Conservation (phyloP, 2,888 invertebrate genomes). For the Luperina nickerlii region DNA sequence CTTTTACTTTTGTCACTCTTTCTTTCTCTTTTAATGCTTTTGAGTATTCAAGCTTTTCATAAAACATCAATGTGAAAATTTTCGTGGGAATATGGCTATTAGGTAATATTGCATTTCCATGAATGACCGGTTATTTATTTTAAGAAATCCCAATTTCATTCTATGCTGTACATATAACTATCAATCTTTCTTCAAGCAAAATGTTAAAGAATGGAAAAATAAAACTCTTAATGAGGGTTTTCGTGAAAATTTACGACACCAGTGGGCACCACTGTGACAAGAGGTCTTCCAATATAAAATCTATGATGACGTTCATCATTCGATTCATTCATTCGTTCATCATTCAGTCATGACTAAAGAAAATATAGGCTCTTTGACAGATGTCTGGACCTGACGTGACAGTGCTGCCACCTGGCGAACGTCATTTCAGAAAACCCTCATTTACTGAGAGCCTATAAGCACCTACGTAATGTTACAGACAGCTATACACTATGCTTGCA, state of each 20-base stretch:
- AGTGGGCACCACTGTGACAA: no score
- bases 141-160: not conserved
- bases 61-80: not conserved
- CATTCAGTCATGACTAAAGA: no score
- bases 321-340: no score
- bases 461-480: slow-evolving; percentile 12
- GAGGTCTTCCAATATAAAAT: no score
- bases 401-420: no score
- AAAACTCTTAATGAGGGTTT: slow-evolving; percentile 3
- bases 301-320: no score
- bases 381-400: no score
- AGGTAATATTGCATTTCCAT: not conserved
- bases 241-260: no score
- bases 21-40: slow-evolving; percentile 6
- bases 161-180: not conserved
- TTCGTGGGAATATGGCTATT: not conserved
- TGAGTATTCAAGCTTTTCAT: not conserved
- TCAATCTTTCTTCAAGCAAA: not conserved
- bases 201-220: not conserved
- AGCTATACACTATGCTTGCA: slow-evolving; percentile 1
- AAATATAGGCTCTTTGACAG: no score
- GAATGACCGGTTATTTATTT: not conserved
- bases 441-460: not conserved
- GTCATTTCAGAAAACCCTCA: no score
- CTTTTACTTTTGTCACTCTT: not conserved